These are phyloP conservation scores for Himalopsyche kuldschensis DNA, from an alignment of 2,888 invertebrate species.

Conservation along the genomic window DNA sequence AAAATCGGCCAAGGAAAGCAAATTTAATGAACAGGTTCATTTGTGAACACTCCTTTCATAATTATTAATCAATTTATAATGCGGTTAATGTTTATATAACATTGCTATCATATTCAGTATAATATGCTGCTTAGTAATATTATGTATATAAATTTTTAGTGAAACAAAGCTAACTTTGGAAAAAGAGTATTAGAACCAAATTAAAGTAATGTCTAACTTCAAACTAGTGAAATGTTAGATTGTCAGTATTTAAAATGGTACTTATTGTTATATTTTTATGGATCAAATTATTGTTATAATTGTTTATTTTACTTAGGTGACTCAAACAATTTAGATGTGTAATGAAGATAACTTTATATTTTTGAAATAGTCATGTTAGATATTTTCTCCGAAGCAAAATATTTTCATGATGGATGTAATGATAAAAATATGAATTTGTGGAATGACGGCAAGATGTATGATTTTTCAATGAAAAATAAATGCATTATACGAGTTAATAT, in stretches of 20 bases:
- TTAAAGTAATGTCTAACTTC: too few species aligned
- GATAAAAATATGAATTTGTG: not conserved
- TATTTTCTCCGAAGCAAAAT: constrained; percentile 12
- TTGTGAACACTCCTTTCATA: too few species aligned
- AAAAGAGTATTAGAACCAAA: not conserved
- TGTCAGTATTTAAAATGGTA: not conserved
- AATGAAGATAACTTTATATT: constrained; percentile 18
- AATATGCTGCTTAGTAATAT: too few species aligned
- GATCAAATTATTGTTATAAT: not conserved
- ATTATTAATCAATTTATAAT: too few species aligned
- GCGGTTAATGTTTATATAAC: too few species aligned
- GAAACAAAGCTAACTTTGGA: not conserved
- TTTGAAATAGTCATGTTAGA: constrained; percentile 24
- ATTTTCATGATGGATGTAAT: not conserved
- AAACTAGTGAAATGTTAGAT: not conserved
- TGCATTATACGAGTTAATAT: not conserved
- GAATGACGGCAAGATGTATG: not conserved
- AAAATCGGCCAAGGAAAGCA: too few species aligned
- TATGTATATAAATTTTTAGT: not conserved
- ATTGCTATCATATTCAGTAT: too few species aligned
- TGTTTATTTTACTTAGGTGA: constrained; percentile 1
- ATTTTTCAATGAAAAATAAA: constrained; percentile 1
- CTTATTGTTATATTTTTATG: not conserved
- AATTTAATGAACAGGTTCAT: too few species aligned
- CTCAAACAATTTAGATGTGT: not conserved